A percentile compares a stretch with the other conserved stretches of the same genome.
These are phyloP conservation scores for Cephus sareptanus DNA, from an alignment of 2,888 invertebrate species.

Conservation along the genomic window DNA sequence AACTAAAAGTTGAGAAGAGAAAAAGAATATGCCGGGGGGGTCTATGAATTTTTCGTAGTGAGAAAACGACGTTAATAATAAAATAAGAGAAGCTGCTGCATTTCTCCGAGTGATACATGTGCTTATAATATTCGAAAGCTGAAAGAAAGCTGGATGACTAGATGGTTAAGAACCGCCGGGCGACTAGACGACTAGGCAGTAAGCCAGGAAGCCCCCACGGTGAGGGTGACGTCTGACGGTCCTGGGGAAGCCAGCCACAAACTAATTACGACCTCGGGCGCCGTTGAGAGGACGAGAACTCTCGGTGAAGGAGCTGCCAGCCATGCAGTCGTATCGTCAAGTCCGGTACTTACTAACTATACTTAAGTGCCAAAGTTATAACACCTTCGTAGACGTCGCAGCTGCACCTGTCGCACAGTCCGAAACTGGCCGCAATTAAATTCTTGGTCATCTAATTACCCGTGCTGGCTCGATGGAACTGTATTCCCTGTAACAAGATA, in stretches of 20 bases:
- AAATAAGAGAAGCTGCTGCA: too few species aligned
- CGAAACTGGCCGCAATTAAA: conserved; percentile 42
- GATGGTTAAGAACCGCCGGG: too few species aligned
- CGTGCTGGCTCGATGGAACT: conserved; percentile 11
- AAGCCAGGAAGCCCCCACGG: conserved; percentile 25
- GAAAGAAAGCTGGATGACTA: too few species aligned
- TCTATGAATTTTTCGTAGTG: too few species aligned
- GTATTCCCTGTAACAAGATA: too few species aligned
- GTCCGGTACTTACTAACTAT: conserved; percentile 2
- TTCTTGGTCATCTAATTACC: conserved; percentile 47
- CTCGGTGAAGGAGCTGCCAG: not conserved
- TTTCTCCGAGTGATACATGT: not conserved
- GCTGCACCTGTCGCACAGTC: not conserved
- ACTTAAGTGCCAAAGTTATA: conserved; percentile 4
- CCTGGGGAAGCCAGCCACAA: conserved; percentile 50
- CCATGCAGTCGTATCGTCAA: not conserved
- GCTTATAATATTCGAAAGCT: conserved; percentile 25
- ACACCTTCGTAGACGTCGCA: not conserved
- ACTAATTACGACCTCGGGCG: conserved; percentile 58
- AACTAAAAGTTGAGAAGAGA: too few species aligned
- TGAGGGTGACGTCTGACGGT: conserved; percentile 40
- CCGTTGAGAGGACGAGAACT: conserved; percentile 40
- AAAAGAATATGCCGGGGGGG: too few species aligned
- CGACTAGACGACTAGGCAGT: conserved; percentile 31
- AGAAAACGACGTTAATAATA: too few species aligned